phyloP scores from a whole-genome alignment of 2,113 vertebrate species.

The Semnornis frantzii region DNA sequence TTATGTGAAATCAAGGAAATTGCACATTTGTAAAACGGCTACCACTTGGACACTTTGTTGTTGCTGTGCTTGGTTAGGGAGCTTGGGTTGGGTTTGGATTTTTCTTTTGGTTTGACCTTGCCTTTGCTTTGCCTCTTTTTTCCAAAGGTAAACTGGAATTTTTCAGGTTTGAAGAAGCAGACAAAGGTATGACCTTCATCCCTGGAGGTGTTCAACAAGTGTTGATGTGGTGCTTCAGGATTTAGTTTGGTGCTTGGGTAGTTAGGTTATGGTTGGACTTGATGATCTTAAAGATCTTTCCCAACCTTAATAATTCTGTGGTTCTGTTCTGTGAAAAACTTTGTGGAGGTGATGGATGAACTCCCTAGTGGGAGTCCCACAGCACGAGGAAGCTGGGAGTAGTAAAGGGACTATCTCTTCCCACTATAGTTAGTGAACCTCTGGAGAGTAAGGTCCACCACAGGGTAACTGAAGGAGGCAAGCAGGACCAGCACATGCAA shows the following conservation, averaged over 20 bases:
- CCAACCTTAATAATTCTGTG: too few species aligned
- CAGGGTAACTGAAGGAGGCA: background rate
- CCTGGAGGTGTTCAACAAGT: too few species aligned
- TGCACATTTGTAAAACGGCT: background rate
- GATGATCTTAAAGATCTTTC: too few species aligned
- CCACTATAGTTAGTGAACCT: background rate
- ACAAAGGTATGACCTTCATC: background rate
- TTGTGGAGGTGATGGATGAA: background rate
- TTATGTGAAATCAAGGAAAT: conserved; percentile 21
- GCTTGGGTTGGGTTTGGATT: background rate
- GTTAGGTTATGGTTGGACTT: too few species aligned
- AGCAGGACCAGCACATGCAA: background rate
- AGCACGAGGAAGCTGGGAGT: background rate
- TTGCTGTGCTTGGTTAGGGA: background rate
- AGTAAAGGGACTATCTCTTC: background rate
- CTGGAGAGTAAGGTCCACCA: background rate
- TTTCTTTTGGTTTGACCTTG: background rate
- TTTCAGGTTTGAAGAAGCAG: background rate
- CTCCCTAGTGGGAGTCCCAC: background rate
- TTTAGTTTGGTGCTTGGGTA: too few species aligned
- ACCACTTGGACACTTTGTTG: background rate
- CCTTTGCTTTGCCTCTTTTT: background rate
- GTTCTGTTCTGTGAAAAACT: background rate
- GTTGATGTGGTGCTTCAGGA: too few species aligned
- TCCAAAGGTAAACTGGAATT: background rate